Percentiles rank a stretch among this genome's conserved stretches.
Conservation (phyloP, 2,113 vertebrate species). For the Pseudopodoces humilis region DNA sequence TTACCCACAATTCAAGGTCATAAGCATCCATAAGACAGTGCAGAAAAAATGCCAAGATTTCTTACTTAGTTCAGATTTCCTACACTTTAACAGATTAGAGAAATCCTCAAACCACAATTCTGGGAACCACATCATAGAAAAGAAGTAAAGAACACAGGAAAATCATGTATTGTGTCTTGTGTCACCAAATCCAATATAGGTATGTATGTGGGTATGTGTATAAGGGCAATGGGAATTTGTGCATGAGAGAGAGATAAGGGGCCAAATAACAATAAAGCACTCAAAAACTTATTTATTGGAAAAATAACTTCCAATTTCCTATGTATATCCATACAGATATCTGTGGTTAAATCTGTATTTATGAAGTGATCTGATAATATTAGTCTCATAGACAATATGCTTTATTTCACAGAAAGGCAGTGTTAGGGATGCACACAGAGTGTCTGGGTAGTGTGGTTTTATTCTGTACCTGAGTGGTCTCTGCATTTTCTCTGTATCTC, state of each 20-base stretch:
- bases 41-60: neutral
- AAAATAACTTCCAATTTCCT: neutral
- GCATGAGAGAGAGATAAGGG: neutral
- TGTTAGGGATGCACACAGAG: neutral
- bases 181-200: neutral
- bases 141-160: neutral
- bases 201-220: rapidly evolving
- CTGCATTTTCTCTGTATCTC: neutral
- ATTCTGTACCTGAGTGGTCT: neutral
- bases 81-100: neutral
- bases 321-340: neutral
- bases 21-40: neutral
- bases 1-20: neutral
- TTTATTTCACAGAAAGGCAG: neutral
- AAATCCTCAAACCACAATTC: neutral
- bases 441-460: neutral
- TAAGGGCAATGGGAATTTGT: rapidly evolving
- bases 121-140: neutral
- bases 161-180: neutral
- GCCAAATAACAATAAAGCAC: neutral
- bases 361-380: neutral
- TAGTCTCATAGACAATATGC: neutral
- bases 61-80: neutral
- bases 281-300: neutral
- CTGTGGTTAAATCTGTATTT: neutral